phyloP scores from a whole-genome alignment of 2,888 invertebrate species.

The Hedya salicella region DNA sequence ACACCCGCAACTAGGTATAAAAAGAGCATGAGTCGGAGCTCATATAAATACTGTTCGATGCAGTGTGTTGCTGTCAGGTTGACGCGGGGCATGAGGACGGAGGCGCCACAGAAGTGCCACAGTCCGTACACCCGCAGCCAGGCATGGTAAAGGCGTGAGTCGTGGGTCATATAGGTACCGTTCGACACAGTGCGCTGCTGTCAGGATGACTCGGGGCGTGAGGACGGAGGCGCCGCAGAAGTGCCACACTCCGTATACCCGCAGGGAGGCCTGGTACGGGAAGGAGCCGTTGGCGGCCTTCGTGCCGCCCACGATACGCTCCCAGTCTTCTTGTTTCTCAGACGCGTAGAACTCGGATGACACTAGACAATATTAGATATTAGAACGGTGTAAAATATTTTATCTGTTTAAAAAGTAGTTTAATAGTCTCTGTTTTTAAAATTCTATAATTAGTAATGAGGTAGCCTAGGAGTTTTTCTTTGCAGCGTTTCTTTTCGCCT shows the following conservation, averaged over 20 bases:
- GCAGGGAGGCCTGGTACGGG: slow-evolving; percentile 83
- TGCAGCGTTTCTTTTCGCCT: too few relatives aligned
- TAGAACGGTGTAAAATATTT: not conserved
- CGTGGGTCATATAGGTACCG: slow-evolving; percentile 74
- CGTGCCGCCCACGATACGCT: slow-evolving; percentile 82
- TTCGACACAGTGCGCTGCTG: slow-evolving; percentile 85
- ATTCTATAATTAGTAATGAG: too few relatives aligned
- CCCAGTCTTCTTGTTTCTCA: slow-evolving; percentile 67
- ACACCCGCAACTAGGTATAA: too few relatives aligned
- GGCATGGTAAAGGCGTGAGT: slow-evolving; percentile 82
- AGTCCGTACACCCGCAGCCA: slow-evolving; percentile 77
- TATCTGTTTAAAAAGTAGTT: too few relatives aligned
- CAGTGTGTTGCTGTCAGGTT: slow-evolving; percentile 86
- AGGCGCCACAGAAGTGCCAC: slow-evolving; percentile 86
- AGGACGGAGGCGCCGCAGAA: slow-evolving; percentile 86
- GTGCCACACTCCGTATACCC: slow-evolving; percentile 78
- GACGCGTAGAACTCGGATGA: slow-evolving; percentile 63
- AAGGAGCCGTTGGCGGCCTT: slow-evolving; percentile 80
- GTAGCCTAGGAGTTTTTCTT: too few relatives aligned
- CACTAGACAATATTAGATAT: slow-evolving; percentile 52
- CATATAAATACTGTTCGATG: too few relatives aligned
- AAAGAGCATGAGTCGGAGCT: too few relatives aligned
- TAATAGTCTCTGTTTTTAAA: too few relatives aligned
- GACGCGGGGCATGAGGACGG: slow-evolving; percentile 80
- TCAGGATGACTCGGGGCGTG: slow-evolving; percentile 79